Evolutionary conservation across 2,797 vertebrate genomes (phyloP).

Genomic region (Melanotaenia trifasciata): DNA sequence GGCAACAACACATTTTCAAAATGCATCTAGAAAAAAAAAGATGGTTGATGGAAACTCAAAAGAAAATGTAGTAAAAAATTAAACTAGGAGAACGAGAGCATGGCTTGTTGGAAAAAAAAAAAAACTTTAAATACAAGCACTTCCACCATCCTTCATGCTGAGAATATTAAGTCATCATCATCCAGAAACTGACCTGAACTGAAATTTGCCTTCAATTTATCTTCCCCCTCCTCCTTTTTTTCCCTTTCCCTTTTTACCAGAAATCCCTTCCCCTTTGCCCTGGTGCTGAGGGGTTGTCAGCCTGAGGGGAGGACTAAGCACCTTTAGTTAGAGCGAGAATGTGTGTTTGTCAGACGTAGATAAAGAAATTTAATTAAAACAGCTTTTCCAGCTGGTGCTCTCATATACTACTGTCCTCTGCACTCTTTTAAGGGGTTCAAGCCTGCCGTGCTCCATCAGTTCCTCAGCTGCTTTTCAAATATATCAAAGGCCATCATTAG

Average conservation of each 20-base stretch:
- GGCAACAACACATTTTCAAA: neutral
- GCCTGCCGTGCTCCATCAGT: constrained; percentile 27
- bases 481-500: constrained; percentile 24
- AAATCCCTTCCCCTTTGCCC: constrained; percentile 59
- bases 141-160: constrained; percentile 16
- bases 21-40: neutral
- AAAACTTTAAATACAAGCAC: constrained; percentile 24
- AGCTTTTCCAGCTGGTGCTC: constrained; percentile 22
- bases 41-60: neutral
- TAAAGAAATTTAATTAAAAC: constrained; percentile 59
- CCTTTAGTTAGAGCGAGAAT: constrained; percentile 20
- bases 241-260: constrained; percentile 13
- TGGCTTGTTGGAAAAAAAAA: neutral
- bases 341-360: constrained; percentile 36
- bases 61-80: neutral
- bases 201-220: constrained; percentile 50
- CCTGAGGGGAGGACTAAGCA: constrained; percentile 59
- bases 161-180: constrained; percentile 55
- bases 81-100: constrained; percentile 15
- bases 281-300: constrained; percentile 45
- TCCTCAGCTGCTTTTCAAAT: constrained; percentile 6
- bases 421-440: constrained; percentile 24
- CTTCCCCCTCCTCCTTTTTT: neutral
- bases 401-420: constrained; percentile 8
- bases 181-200: constrained; percentile 52